Conservation (phyloP, 2,888 invertebrate species). For the Cheilosia vulpina region DNA sequence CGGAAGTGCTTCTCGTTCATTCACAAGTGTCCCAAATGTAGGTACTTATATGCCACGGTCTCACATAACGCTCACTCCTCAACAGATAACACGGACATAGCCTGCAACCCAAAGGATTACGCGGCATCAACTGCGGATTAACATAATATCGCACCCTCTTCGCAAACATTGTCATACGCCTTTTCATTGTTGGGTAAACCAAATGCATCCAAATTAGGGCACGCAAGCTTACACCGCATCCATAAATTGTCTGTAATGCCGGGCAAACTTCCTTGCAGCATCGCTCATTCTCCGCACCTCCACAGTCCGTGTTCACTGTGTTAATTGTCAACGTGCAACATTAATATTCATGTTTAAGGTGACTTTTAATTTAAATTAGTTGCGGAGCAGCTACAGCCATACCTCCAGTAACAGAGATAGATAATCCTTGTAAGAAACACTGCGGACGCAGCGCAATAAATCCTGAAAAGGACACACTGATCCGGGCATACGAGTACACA, state of each 20-base stretch:
- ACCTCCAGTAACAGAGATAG: constrained; percentile 22
- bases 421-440: constrained; percentile 50
- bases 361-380: constrained; percentile 76
- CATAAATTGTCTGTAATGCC: constrained; percentile 60
- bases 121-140: constrained; percentile 28
- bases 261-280: constrained; percentile 26
- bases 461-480: constrained; percentile 61
- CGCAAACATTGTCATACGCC: constrained; percentile 6
- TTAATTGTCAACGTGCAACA: constrained; percentile 76
- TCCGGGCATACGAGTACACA: neutral
- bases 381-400: constrained; percentile 31
- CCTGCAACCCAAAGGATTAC: constrained; percentile 19
- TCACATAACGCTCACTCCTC: constrained; percentile 19
- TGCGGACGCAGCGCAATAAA: constrained; percentile 50
- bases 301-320: constrained; percentile 61
- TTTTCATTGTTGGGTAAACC: constrained; percentile 58
- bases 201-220: constrained; percentile 68
- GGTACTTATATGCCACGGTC: neutral
- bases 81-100: constrained; percentile 26
- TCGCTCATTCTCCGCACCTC: constrained; percentile 15
- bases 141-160: constrained; percentile 45
- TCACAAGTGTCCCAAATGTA: too few species aligned
- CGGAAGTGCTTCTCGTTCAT: too few species aligned
- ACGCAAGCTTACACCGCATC: constrained; percentile 65
- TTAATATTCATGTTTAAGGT: constrained; percentile 77